Base-by-base conservation (phyloP, 2,888 invertebrate genomes). In the Eremobia ochroleuca region DNA sequence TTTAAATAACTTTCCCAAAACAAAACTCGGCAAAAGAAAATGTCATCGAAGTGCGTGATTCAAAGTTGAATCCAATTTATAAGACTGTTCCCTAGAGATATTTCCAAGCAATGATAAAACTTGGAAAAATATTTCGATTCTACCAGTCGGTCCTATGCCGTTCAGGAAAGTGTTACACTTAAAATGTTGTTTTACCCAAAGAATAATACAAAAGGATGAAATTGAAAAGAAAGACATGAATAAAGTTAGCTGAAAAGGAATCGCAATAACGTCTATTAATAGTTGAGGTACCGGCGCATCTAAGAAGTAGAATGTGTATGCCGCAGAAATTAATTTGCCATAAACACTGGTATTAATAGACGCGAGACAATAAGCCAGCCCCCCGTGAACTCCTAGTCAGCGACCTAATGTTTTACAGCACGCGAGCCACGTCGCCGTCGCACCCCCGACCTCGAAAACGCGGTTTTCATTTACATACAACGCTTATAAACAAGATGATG, bases 361-460 rank as follows among this genome's bases (percentile, higher is more conserved):
- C 92, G 93, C 94, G 94, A 96, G 96, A 96, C 96, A 96, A 95
- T 95, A 95, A 94, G 94, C 94, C 93, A 94, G 94, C 96, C 94
- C 86, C 93, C 92, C 91, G 92, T 92, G 92, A 93, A 92, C 93
- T 93, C 89, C 91, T 91, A 93, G 94, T 92, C 93, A 92, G 92
- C 90, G 91, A 91, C 91, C 93, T 96, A 96, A 96, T 96, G 95
- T 94, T 90, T 89, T 90, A 84, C 90, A 91, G 92, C 96, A 96
- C 96, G 96, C 96, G 93, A 96, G 83, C 92, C 88, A 87, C 91
- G 89, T 88, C 89, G 90, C 72, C 91, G 91, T 92, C 93, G 92
- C 93, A 90, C 91, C 92, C 93, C 90, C 91, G 93, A 93, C 94
- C 94, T 93, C 93, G 90, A 93, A 92, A 92, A 91, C 89, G 88